Evolutionary conservation across 92 coral and sea anemone species (phyloP), one percentile per base, ranked within the genome.

Genomic region (Parazoanthus darwini): DNA sequence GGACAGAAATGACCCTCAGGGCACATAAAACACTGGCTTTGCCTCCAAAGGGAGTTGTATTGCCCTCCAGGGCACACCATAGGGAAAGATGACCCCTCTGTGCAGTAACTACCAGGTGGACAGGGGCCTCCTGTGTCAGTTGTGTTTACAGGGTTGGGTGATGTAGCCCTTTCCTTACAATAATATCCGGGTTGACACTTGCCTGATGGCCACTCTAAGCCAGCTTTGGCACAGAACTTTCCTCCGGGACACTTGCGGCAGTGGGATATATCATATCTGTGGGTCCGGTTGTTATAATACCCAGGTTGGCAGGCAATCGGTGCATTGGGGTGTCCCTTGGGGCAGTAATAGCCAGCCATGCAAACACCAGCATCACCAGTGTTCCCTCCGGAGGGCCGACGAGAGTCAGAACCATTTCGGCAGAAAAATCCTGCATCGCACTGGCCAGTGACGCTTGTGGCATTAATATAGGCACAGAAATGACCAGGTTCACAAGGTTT

Each of bases 301-400:
- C 99, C 99, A 26, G 88, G 93, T n/a, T 94, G 94, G 74, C 99
- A 97, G 70, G 97, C 91, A 91, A 88, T 81, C 0, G 99, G 99
- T 2, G 99, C 94, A n/a, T 36, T 79, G 7, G 95, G 90, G 77
- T 93, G 82, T 50, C 99, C 99, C 67, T 76, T 72, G 3, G 93
- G 94, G 44, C 99, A 97, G 78, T 95, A 97, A 79, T 92, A 89
- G 26, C 99, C 99, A 26, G 85, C 90, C 23, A 96, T 96, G 77
- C 99, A 97, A 38, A 97, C 91, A 25, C 98, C 99, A 63, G 99
- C 99, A 86, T 93, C 94, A 58, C 99, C 99, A 76, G 89, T 90
- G 83, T 94, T 91, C 11, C 98, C 99, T 70, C 98, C 96, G 85
- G 95, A 92, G 7, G 99, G 99, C 50, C 90, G 93, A 6, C 82